Conservation (phyloP, 23 tunicate genomes). For the Clavelina lepadiformis region DNA sequence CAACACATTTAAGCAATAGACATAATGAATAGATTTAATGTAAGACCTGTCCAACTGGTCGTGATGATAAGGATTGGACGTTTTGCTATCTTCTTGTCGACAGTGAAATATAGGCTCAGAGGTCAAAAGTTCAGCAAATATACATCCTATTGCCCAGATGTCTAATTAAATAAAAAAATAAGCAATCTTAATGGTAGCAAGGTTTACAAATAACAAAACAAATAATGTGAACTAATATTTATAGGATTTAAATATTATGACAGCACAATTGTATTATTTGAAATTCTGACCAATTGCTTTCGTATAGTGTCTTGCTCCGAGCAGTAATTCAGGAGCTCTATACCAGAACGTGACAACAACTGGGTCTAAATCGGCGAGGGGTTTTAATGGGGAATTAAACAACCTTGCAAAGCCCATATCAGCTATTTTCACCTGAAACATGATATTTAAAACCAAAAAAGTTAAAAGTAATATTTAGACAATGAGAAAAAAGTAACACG, state of each 20-base stretch:
- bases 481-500: no score
- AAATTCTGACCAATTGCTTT: conserved; percentile 83
- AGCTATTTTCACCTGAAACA: conserved; percentile 91
- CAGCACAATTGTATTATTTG: not conserved
- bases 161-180: conserved; percentile 25
- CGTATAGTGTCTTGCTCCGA: conserved; percentile 98
- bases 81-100: conserved; percentile 91
- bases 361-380: conserved; percentile 97
- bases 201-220: not conserved
- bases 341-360: conserved; percentile 99
- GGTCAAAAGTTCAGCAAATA: conserved; percentile 95
- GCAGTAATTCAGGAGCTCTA: conserved; percentile 91
- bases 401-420: conserved; percentile 99
- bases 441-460: no score
- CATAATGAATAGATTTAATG: not conserved
- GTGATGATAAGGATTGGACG: conserved; percentile 93
- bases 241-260: not conserved
- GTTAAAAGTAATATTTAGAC: no score
- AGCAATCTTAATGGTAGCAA: no score
- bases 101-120: conserved; percentile 99
- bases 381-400: conserved; percentile 94
- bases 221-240: not conserved
- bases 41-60: conserved; percentile 86
- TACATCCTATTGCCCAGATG: conserved; percentile 98
- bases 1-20: not conserved